Conservation (phyloP, 2,797 vertebrate species). For the Gobio occitaniae region DNA sequence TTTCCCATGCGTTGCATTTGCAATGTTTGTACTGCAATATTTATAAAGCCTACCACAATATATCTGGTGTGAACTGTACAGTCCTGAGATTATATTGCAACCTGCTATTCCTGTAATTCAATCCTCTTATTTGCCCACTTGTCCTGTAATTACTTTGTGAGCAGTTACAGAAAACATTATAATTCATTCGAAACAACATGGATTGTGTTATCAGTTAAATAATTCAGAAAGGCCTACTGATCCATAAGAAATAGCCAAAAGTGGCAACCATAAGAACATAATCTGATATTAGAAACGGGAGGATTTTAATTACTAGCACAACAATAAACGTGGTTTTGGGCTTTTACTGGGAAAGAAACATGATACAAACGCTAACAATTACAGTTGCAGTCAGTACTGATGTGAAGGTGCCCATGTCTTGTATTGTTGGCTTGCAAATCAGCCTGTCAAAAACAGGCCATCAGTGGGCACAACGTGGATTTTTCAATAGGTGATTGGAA, state of each 20-base stretch:
- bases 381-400: not conserved
- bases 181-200: too few species aligned
- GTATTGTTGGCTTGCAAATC: not conserved
- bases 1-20: not conserved
- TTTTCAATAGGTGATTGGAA: too few species aligned
- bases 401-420: not conserved
- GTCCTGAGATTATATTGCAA: not conserved
- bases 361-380: not conserved
- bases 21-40: not conserved
- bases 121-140: not conserved
- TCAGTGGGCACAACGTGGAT: too few species aligned
- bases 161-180: too few species aligned
- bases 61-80: not conserved
- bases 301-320: not conserved
- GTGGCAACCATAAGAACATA: not conserved
- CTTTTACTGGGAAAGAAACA: not conserved
- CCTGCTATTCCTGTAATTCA: not conserved
- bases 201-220: too few species aligned
- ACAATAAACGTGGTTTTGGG: not conserved
- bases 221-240: too few species aligned
- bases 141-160: too few species aligned
- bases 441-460: too few species aligned
- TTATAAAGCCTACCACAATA: not conserved
- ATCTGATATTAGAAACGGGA: not conserved
- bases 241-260: not conserved